These are phyloP conservation scores for Cichlasoma orientale DNA, from an alignment of 2,797 vertebrate genomes.

Conservation along the genomic window DNA sequence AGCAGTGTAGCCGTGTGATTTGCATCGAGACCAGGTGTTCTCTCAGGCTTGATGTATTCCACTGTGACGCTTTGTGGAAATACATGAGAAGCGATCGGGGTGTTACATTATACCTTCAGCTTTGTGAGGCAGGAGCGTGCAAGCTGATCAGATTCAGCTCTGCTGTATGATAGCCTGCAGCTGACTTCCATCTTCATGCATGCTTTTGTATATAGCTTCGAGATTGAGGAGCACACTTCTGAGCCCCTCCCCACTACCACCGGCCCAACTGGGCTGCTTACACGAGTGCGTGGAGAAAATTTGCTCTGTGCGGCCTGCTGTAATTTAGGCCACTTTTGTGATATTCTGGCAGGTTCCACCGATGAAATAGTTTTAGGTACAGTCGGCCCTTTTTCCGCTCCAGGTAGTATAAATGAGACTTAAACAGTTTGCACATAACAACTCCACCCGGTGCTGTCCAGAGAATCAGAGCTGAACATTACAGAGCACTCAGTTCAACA, in stretches of 20 bases:
- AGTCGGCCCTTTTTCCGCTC: background rate
- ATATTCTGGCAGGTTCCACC: background rate
- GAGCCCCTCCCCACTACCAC: background rate
- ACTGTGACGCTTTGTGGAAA: background rate
- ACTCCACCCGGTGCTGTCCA: background rate
- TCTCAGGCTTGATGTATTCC: slow-evolving; percentile 12
- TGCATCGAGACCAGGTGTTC: slow-evolving; percentile 34
- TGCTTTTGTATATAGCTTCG: background rate
- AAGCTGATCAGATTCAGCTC: slow-evolving; percentile 24
- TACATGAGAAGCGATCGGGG: background rate
- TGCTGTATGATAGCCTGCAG: slow-evolving; percentile 21
- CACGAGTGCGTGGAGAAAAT: background rate
- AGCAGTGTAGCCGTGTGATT: background rate
- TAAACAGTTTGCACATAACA: slow-evolving; percentile 1
- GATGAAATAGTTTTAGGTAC: background rate
- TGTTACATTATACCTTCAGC: slow-evolving; percentile 23
- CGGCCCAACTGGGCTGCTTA: background rate
- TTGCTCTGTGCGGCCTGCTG: background rate
- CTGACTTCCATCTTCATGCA: slow-evolving; percentile 20
- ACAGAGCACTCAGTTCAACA: background rate
- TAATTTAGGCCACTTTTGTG: background rate
- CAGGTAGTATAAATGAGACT: background rate
- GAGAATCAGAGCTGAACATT: background rate
- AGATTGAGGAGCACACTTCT: background rate
- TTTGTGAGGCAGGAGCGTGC: background rate